These are phyloP conservation scores for Slavum lentiscoides DNA, from an alignment of 2,888 invertebrate species.

Conservation along the genomic window DNA sequence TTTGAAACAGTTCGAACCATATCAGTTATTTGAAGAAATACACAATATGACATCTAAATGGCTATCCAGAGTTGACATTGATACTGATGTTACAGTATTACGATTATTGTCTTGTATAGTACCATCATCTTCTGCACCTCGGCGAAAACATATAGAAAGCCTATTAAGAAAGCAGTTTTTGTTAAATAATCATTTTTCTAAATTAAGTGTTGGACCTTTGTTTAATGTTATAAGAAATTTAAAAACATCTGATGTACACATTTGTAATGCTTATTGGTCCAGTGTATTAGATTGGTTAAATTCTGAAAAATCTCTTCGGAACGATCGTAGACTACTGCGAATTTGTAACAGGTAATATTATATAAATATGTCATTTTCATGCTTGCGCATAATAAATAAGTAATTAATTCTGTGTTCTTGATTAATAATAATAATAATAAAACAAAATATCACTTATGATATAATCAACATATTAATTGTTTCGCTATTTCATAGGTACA, in stretches of 20 bases:
- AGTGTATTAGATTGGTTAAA: conserved; percentile 42
- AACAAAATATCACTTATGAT: background rate
- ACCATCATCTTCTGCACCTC: conserved; percentile 7
- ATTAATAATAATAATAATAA: too few relatives aligned
- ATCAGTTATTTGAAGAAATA: conserved; percentile 50
- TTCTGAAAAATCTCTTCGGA: conserved; percentile 11
- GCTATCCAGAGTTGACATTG: conserved; percentile 26
- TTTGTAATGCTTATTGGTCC: conserved; percentile 49
- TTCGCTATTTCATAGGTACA: conserved; percentile 20
- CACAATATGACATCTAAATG: conserved; percentile 28
- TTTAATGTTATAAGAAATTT: conserved; percentile 44
- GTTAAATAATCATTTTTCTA: conserved; percentile 17
- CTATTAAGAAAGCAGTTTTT: conserved; percentile 44
- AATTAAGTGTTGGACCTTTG: conserved; percentile 34
- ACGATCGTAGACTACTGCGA: conserved; percentile 22
- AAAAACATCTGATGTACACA: conserved; percentile 43
- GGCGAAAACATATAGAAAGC: conserved; percentile 13
- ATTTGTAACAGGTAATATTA: conserved; percentile 34
- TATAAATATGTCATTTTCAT: background rate
- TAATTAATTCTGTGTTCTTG: too few relatives aligned
- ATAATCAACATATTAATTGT: background rate
- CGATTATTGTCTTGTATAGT: conserved; percentile 40
- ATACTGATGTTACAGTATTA: conserved; percentile 33
- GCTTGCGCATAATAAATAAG: too few relatives aligned
- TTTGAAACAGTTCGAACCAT: conserved; percentile 39